Conservation (phyloP, 2,797 vertebrate genomes). For the Sarcophilus harrisii region DNA sequence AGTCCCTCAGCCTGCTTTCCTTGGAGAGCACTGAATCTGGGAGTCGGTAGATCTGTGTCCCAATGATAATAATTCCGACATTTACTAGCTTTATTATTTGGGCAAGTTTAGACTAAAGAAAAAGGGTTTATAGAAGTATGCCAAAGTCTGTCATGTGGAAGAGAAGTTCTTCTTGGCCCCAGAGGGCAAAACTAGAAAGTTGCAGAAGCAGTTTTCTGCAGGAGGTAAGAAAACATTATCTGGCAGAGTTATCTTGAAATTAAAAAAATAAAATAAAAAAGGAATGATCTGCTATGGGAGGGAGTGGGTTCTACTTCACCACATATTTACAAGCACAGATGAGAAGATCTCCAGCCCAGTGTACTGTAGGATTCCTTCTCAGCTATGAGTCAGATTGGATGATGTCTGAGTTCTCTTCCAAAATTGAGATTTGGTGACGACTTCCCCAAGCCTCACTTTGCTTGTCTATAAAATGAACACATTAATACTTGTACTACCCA, state of each 20-base stretch:
- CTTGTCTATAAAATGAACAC: not conserved
- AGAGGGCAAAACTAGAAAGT: not conserved
- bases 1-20: not conserved
- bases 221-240: not conserved
- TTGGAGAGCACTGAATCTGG: not conserved
- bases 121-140: not conserved
- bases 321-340: not conserved
- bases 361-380: not conserved
- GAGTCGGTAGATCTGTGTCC: not conserved
- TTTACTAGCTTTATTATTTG: not conserved
- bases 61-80: not conserved
- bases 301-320: not conserved
- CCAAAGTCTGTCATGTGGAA: not conserved
- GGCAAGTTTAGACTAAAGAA: not conserved
- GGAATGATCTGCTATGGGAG: not conserved
- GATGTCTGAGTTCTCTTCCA: not conserved
- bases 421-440: not conserved
- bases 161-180: not conserved
- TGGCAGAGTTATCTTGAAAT: not conserved
- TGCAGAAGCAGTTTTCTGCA: not conserved
- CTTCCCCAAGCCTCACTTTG: not conserved
- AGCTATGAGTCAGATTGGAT: not conserved
- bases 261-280: not conserved
- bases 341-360: not conserved
- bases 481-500: not conserved